A percentile compares a stretch with the other conserved stretches of the same genome.
Conservation (phyloP, 2,888 invertebrate species). For the Myopa tessellatipennis region DNA sequence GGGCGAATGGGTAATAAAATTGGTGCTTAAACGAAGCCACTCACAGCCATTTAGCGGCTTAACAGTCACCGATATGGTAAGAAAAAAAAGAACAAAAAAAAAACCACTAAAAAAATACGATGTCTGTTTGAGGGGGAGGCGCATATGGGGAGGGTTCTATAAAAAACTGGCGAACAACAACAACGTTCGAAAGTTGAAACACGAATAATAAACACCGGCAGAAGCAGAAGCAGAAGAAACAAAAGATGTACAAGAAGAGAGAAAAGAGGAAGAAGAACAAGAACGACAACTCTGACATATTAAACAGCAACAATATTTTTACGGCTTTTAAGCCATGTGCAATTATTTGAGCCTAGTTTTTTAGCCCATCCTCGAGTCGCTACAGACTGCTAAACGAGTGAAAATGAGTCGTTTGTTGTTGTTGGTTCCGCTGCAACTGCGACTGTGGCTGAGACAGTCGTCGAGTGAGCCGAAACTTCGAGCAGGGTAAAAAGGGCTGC, state of each 20-base stretch:
- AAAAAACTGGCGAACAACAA: background rate
- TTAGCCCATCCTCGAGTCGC: background rate
- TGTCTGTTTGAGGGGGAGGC: background rate
- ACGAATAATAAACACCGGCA: background rate
- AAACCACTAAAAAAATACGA: no score
- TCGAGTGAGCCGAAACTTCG: background rate
- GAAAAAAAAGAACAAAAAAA: slow-evolving; percentile 14
- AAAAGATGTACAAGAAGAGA: background rate
- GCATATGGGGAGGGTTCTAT: slow-evolving; percentile 7
- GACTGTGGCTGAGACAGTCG: background rate
- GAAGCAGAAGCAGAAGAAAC: slow-evolving; percentile 18
- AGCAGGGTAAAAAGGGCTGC: background rate
- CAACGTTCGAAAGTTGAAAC: background rate
- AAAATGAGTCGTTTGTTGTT: slow-evolving; percentile 37
- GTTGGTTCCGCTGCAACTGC: background rate
- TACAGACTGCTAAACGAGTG: slow-evolving; percentile 23
- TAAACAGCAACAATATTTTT: slow-evolving; percentile 25
- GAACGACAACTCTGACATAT: slow-evolving; percentile 13
- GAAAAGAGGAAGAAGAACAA: slow-evolving; percentile 16
- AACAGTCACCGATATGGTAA: slow-evolving; percentile 63
- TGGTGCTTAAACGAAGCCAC: slow-evolving; percentile 65
- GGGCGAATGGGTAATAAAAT: slow-evolving; percentile 58
- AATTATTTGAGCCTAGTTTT: slow-evolving; percentile 41
- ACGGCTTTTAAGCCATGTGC: slow-evolving; percentile 30
- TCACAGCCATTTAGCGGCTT: slow-evolving; percentile 65